phyloP scores from a whole-genome alignment of 2,888 invertebrate species.

The Brenthis hecate region DNA sequence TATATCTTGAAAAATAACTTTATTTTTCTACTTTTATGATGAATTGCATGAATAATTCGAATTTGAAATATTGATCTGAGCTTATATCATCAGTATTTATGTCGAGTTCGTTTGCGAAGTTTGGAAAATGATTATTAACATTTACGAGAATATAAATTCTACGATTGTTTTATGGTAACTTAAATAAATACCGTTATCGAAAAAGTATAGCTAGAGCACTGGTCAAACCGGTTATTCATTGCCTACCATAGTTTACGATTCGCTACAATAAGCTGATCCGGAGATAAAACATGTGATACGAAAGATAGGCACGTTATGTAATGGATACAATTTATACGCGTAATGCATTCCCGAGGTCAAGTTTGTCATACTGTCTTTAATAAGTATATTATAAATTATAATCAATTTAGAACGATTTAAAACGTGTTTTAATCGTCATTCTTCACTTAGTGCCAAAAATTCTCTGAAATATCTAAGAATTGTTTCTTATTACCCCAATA shows the following conservation, averaged over 20 bases:
- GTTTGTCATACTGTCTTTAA: conserved; percentile 27
- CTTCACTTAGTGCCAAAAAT: conserved; percentile 2
- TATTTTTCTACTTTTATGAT: conserved; percentile 16
- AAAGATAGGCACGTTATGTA: conserved; percentile 32
- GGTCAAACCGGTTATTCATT: conserved; percentile 21
- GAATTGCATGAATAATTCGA: conserved; percentile 5
- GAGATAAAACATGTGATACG: conserved; percentile 26
- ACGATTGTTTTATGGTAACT: neutral
- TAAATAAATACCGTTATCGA: conserved; percentile 29
- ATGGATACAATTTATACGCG: conserved; percentile 29
- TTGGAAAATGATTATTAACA: neutral
- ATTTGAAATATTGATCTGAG: conserved; percentile 1
- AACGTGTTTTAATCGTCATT: no score
- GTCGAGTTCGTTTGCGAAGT: neutral
- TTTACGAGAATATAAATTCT: neutral
- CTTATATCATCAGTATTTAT: neutral
- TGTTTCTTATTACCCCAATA: neutral
- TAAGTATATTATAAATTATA: conserved; percentile 5
- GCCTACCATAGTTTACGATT: conserved; percentile 17
- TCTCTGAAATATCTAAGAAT: conserved; percentile 25
- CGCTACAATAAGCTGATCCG: conserved; percentile 22
- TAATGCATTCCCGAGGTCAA: conserved; percentile 35
- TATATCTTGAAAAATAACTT: conserved; percentile 26
- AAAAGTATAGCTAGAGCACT: conserved; percentile 1
- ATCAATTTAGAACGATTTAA: neutral